phyloP scores from a whole-genome alignment of 2,113 vertebrate genomes.

The Chauna torquata region DNA sequence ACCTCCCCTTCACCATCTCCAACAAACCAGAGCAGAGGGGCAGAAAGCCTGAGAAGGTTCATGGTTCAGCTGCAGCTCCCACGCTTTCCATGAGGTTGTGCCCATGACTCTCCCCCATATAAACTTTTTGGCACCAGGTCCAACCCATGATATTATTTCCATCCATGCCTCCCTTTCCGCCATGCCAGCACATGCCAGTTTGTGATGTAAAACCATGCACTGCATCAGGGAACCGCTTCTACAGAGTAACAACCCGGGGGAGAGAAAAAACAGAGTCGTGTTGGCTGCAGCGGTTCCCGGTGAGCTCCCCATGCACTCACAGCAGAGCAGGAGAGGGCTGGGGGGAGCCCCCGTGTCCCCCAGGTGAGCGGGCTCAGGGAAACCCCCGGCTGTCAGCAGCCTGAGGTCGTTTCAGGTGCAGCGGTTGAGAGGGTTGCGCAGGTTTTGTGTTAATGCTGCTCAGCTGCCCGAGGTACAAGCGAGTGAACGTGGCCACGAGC shows the following conservation, averaged over 20 bases:
- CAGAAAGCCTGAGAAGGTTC: not conserved
- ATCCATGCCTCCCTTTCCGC: not conserved
- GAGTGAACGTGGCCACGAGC: fast-evolving
- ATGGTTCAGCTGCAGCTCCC: not conserved
- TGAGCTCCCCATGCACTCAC: not conserved
- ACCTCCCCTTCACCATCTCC: not conserved
- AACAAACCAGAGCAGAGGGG: not conserved
- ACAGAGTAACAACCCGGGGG: not conserved
- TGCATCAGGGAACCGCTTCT: not conserved
- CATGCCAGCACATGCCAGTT: not conserved
- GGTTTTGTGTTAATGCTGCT: not conserved
- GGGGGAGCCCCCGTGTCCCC: no score
- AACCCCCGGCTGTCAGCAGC: fast-evolving
- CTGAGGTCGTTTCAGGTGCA: not conserved
- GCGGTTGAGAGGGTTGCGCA: not conserved
- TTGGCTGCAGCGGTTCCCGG: not conserved
- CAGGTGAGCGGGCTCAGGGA: not conserved
- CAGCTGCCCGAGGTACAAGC: not conserved
- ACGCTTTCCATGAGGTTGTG: not conserved
- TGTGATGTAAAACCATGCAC: not conserved
- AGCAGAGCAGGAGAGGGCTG: no score
- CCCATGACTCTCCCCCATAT: not conserved
- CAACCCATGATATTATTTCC: not conserved
- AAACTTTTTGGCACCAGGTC: not conserved
- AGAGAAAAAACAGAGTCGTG: not conserved